Evolutionary conservation across 2,888 invertebrate genomes (phyloP), one percentile per base, ranked within the genome.

Genomic region (Microctonus brassicae): DNA sequence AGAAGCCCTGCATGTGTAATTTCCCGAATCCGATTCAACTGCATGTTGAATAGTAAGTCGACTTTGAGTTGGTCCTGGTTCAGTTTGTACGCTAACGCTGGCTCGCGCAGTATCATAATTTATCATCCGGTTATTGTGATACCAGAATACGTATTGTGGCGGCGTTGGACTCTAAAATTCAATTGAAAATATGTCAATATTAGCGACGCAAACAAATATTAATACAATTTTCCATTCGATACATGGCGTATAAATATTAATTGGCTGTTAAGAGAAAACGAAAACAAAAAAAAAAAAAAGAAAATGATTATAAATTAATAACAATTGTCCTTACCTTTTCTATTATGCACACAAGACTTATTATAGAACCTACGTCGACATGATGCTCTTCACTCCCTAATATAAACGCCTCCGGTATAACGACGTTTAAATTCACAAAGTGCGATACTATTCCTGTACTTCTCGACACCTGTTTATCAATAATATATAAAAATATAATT

Each of bases 111-210:
- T 93, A 89, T 96, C 96, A 89, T 96, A 96, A 91, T 96, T 97
- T 90, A 97, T 95, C 94, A 97, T 95, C 86, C 94, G 93, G 88
- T 94, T 94, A 90, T 97, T 96, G 90, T 96, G 96, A 90, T 95
- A 96, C 97, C 97, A 97, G 90, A 96, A 96, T 86, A 97, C 96
- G 90, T 96, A 97, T 89, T 96, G 96, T 78, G 96, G 96, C 79
- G 96, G 96, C 85, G 94, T 94, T 69, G 96, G 96, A 87, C 96
- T 96, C 95, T 96, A 91, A 3, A 91, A 91, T 69, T 47, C 33
- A 58, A 55, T 55, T 55, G 55, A 9, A 55, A 3, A 47, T 47
- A 24, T 55, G 24, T 26, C 55, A 55, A 55, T 55, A 55, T 55
- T 24, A 55, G 24, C 24, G 24, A 55, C 13, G n/a, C 4, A 47